These are phyloP conservation scores for Bovichtus diacanthus DNA, from an alignment of 2,797 vertebrate genomes.

Conservation along the genomic window DNA sequence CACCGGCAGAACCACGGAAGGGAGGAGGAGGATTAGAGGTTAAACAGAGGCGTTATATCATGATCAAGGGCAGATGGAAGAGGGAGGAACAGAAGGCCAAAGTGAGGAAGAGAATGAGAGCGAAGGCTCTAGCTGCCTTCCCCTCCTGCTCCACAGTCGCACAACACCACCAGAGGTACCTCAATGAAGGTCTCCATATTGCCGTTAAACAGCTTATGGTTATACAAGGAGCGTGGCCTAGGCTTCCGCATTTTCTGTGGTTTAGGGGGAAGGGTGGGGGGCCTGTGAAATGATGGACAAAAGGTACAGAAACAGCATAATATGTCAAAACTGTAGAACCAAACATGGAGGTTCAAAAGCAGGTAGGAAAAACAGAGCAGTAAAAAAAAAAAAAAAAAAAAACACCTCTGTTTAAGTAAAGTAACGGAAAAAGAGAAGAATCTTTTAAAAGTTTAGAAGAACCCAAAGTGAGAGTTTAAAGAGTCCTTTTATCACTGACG, in stretches of 20 bases:
- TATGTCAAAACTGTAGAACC: slow-evolving; percentile 57
- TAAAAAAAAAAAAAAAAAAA: slow-evolving; percentile 1
- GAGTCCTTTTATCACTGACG: slow-evolving; percentile 33
- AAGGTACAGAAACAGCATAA: slow-evolving; percentile 69
- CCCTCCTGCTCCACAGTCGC: slow-evolving; percentile 81
- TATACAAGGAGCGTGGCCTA: slow-evolving; percentile 98
- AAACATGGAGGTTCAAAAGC: slow-evolving; percentile 39
- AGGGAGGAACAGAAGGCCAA: slow-evolving; percentile 68
- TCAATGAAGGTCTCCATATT: slow-evolving; percentile 99
- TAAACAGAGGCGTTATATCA: slow-evolving; percentile 70
- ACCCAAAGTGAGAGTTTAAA: slow-evolving; percentile 13
- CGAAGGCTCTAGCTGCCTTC: slow-evolving; percentile 80
- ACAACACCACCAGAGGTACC: slow-evolving; percentile 89
- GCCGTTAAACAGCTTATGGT: slow-evolving; percentile 99
- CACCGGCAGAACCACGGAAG: slow-evolving; percentile 42
- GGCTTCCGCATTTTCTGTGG: slow-evolving; percentile 99
- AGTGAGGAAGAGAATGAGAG: slow-evolving; percentile 59
- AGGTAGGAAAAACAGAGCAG: slow-evolving; percentile 8
- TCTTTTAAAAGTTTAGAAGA: slow-evolving; percentile 12
- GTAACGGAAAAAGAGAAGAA: slow-evolving; percentile 3
- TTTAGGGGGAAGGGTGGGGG: slow-evolving; percentile 98
- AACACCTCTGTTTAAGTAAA: slow-evolving; percentile 7
- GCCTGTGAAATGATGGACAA: slow-evolving; percentile 90
- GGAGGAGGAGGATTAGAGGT: slow-evolving; percentile 69
- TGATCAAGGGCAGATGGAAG: slow-evolving; percentile 69